Evolutionary conservation across 2,113 vertebrate genomes (phyloP).

Genomic region (Onychostoma macrolepis): DNA sequence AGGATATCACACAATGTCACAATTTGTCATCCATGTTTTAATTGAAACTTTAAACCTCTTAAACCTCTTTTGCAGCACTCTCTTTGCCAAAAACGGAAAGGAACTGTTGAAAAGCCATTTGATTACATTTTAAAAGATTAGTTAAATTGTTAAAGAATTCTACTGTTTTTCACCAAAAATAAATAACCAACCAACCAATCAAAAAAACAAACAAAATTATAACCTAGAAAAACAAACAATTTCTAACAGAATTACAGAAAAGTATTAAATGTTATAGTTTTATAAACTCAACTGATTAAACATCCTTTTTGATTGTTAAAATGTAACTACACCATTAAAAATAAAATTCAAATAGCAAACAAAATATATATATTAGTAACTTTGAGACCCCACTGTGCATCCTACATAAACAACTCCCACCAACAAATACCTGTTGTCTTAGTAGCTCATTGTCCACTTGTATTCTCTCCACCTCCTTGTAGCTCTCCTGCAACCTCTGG

Average conservation of each 20-base stretch:
- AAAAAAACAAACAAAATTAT: too few species aligned
- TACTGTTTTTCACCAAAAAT: too few species aligned
- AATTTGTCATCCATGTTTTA: background rate
- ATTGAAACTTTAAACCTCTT: background rate
- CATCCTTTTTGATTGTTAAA: background rate
- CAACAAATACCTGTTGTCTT: slow-evolving; percentile 81
- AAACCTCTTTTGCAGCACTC: background rate
- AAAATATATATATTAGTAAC: background rate
- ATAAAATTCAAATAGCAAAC: background rate
- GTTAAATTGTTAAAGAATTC: background rate
- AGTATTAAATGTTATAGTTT: background rate
- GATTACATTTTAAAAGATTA: background rate
- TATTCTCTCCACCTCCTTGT: slow-evolving; percentile 86
- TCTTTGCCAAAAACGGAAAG: background rate
- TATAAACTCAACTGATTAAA: background rate
- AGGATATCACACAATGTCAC: background rate
- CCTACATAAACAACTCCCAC: background rate
- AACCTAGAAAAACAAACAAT: background rate
- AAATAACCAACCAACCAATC: too few species aligned
- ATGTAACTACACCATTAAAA: background rate
- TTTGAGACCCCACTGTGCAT: background rate
- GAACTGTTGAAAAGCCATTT: background rate
- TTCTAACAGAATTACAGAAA: too few species aligned
- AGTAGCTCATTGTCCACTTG: slow-evolving; percentile 90
- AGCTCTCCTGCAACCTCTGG: slow-evolving; percentile 88